Percentiles rank a stretch among this genome's conserved stretches.
These are phyloP conservation scores for Plebejus argus DNA, from an alignment of 2,888 invertebrate genomes.

Conservation along the genomic window DNA sequence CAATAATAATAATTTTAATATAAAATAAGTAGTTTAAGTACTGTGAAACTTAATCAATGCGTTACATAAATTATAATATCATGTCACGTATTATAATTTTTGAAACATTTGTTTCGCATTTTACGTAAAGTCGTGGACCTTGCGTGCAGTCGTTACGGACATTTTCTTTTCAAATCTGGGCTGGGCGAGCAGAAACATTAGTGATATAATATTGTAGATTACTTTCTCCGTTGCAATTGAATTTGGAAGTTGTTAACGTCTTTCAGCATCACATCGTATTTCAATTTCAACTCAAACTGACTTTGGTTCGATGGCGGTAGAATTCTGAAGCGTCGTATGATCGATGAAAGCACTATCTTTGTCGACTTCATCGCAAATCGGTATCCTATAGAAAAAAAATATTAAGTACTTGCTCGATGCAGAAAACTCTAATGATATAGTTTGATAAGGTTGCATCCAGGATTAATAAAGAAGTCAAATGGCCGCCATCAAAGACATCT, in stretches of 20 bases:
- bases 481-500: too few relatives aligned
- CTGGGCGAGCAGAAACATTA: too few relatives aligned
- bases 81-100: neutral
- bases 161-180: too few relatives aligned
- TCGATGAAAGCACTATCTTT: slow-evolving; percentile 6
- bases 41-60: slow-evolving; percentile 22
- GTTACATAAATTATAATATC: neutral
- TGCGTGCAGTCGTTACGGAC: neutral
- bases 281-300: slow-evolving; percentile 8
- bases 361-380: slow-evolving; percentile 3
- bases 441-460: neutral
- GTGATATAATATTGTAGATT: neutral
- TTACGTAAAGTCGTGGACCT: neutral
- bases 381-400: neutral
- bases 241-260: slow-evolving; percentile 9
- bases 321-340: neutral
- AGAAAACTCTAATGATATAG: neutral
- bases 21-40: too few relatives aligned
- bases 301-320: neutral
- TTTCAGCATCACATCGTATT: slow-evolving; percentile 13
- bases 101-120: neutral
- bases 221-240: slow-evolving; percentile 6
- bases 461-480: too few relatives aligned
- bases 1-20: neutral
- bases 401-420: neutral